phyloP scores from a whole-genome alignment of 1,140 invertebrate species.

The Sesamia nonagrioides region DNA sequence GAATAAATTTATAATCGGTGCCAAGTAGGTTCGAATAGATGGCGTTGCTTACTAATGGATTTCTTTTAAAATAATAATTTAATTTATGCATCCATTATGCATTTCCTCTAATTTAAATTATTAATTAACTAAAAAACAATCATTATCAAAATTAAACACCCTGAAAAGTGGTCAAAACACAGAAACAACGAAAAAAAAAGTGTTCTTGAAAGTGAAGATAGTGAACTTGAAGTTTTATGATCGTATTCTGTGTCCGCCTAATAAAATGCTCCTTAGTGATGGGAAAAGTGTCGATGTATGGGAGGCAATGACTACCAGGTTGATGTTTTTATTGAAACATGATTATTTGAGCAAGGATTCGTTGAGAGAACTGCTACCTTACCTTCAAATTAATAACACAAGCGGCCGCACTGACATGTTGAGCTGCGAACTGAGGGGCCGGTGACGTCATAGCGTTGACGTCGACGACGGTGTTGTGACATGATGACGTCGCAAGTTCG shows the following conservation, averaged over 20 bases:
- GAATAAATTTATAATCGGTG: no score
- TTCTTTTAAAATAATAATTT: no score
- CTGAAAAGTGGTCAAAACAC: background rate
- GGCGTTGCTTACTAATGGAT: no score
- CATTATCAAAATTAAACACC: no score
- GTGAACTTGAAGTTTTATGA: constrained; percentile 70
- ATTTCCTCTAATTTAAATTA: no score
- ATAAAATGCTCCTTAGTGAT: constrained; percentile 71
- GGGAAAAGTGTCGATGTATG: constrained; percentile 64
- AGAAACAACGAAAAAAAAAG: background rate
- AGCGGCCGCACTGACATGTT: constrained; percentile 63
- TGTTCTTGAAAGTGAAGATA: background rate
- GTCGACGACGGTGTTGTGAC: background rate
- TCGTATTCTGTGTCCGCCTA: constrained; percentile 76
- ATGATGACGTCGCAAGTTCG: constrained; percentile 29
- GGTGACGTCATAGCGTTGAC: constrained; percentile 40
- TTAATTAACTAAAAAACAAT: no score
- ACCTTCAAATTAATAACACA: constrained; percentile 74
- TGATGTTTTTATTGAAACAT: constrained; percentile 76
- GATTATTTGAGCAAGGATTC: constrained; percentile 79
- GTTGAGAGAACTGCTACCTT: constrained; percentile 54
- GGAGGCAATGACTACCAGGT: constrained; percentile 67
- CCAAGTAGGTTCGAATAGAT: no score
- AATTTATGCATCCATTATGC: no score
- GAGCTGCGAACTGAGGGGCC: constrained; percentile 43